Evolutionary conservation across 1,140 invertebrate genomes (phyloP), one percentile per base, ranked within the genome.

Genomic region (Drosophila pandora): DNA sequence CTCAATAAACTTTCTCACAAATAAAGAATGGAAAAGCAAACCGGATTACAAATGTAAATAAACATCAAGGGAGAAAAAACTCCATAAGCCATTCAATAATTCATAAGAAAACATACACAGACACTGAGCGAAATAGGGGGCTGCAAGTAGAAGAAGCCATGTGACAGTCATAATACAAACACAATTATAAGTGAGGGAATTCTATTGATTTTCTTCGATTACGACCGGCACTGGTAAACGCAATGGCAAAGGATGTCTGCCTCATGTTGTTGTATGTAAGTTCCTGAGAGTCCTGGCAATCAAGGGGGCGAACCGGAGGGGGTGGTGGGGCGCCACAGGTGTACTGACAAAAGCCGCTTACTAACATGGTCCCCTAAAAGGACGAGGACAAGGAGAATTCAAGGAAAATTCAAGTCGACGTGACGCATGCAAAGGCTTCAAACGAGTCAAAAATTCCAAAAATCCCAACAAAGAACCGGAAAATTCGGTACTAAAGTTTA

Each of bases 131-230:
- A 67, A 67, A 64, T 8, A 8, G 3, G 28, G 12, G 13, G 13
- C 10, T 1, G 3, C 2, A 17, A 8, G 39, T 43, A 30, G 4
- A 10, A 10, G 23, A 17, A 41, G 32, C 30, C 47, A 39, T 37
- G 53, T 45, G 62, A 55, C 63, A 64, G 34, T 41, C 67, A 68
- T 50, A 25, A 63, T 30, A 74, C 71, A 74, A 64, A 49, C 47
- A 71, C 63, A 70, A 79, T 56, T 47, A 69, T 61, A 67, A 64
- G 39, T 49, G 73, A 76, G 57, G 57, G 67, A 84, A 67, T 73
- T 55, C 49, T 84, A 84, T 84, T 87, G 81, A 84, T 84, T 84
- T 84, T 87, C 73, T 81, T 45, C 70, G 61, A 64, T 68, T 76
- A 39, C 9, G 23, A 7, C 21, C 30, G 32, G 25, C 25, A 28